Base-by-base conservation (phyloP, 1,140 invertebrate genomes). In the Stegodyphus mimosarum region DNA sequence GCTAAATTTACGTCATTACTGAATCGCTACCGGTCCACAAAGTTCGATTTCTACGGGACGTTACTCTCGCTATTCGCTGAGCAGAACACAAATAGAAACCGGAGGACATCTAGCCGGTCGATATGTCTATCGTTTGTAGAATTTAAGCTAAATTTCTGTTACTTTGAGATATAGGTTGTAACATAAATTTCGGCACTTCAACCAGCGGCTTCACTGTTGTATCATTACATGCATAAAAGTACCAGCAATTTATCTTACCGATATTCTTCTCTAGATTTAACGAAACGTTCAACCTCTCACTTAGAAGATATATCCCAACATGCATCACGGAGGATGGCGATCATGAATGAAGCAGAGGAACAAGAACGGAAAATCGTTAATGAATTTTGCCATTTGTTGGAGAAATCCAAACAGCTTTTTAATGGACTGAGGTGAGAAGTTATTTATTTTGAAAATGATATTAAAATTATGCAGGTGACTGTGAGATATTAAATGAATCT, bases 331-430 rank as follows among this genome's bases (percentile, higher is more conserved):
- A 85, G 87, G 83, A 89, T 89, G 89, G 88, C 86, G 49, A 88
- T 88, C 51, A 89, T 89, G 86, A 88, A 80, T 76, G 90, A 91
- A 72, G 89, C 89, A 71, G 91, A 91, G 67, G 90, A 91, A 69
- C 90, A 96, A 91, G 97, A 98, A 91, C 93, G 96, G 89, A 97
- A 97, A 93, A 94, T 98, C 89, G 96, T 99, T 87, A 94, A 96
- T 90, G 97, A 99, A 91, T 99, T 99, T 91, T 97, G 96, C 91
- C 96, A 98, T 92, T 92, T 98, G 88, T 92, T 99, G 69, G 98
- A 99, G 90, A 98, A 99, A 92, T 98, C 97, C 55, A 99, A 98
- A 91, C 97, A 98, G 91, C 93, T 99, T 76, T 99, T 99, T 91
- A 99, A 99, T 92, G 97, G 97, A 87, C 92, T 99, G 88, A 94